Conservation (phyloP, 2,888 invertebrate species). For the Dryocosmus kuriphilus region DNA sequence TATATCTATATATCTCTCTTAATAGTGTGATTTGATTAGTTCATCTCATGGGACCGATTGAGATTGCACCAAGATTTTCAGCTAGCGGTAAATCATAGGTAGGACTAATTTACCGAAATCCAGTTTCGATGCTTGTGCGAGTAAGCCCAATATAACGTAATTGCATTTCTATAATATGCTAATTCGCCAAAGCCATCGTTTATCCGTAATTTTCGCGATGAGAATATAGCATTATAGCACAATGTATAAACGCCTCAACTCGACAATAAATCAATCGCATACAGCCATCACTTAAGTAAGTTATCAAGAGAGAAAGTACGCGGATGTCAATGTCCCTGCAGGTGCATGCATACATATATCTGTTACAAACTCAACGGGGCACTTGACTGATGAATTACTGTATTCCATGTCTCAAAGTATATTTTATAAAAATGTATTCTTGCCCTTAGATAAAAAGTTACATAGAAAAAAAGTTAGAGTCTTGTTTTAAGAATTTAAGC, state of each 20-base stretch:
- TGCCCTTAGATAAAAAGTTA: too few relatives aligned
- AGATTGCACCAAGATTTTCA: slow-evolving; percentile 1
- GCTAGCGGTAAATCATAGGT: slow-evolving; percentile 12
- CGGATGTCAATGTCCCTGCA: background rate
- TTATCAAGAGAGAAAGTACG: slow-evolving; percentile 15
- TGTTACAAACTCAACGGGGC: background rate
- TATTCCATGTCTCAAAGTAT: background rate
- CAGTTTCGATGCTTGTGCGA: slow-evolving; percentile 3
- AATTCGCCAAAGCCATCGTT: slow-evolving; percentile 10
- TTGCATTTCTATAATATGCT: slow-evolving; percentile 31
- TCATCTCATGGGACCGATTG: background rate
- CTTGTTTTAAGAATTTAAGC: too few relatives aligned
- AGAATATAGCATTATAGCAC: slow-evolving; percentile 12
- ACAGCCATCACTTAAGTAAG: background rate
- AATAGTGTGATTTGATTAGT: background rate
- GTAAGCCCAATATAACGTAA: slow-evolving; percentile 17
- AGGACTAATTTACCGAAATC: slow-evolving; percentile 19
- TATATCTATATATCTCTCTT: background rate
- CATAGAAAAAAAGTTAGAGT: too few relatives aligned
- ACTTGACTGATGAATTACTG: background rate
- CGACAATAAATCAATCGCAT: background rate
- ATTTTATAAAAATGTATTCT: too few relatives aligned
- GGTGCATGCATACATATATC: background rate
- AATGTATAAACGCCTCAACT: slow-evolving; percentile 14
- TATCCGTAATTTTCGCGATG: slow-evolving; percentile 27